Evolutionary conservation across 2,113 vertebrate genomes (phyloP), one percentile per base, ranked within the genome.

Genomic region (Gasterosteus nipponicus): DNA sequence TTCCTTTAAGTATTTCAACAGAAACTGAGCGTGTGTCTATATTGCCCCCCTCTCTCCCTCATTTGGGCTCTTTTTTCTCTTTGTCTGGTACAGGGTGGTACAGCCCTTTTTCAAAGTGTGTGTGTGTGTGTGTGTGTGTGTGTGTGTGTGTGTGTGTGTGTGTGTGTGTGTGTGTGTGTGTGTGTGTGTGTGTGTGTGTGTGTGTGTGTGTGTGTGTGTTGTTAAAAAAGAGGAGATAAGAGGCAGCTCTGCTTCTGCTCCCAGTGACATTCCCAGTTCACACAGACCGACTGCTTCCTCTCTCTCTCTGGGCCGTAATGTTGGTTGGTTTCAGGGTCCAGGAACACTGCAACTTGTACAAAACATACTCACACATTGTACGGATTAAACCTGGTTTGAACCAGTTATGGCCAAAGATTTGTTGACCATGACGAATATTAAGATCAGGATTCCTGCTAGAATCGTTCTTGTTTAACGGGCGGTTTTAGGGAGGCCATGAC

Each of bases 21-120:
- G 12, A 54, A 76, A 38, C 16, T 14, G 14, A 44, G 57, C 35
- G 49, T 44, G 4, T 51, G 5, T 22, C 68, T 47, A 26, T 53
- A 5, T 26, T 39, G 38, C 61, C 12, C 22, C 69, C 10, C 31
- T 26, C 46, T 1, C 57, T 22, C 16, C 26, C 29, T 61, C 22
- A 26, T 39, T 74, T 60, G 39, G 39, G 33, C 62, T 66, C 16
- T 19, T 42, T 46, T 18, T 38, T 38, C 38, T 41, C 51, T 65
- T 49, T 42, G 77, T 77, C 59, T 86, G 91, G 86, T 89, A 89
- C 89, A 56, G 85, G 53, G 70, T 87, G 85, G 91, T 89, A 89
- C 89, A 61, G 65, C 51, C 56, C 53, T 64, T 61, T 75, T 60
- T 66, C 31, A 56, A 75, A 46, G 60, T 72, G 14, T 26, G 46